Base-by-base conservation (phyloP, 1,140 invertebrate genomes). In the Teleopsis dalmanni region DNA sequence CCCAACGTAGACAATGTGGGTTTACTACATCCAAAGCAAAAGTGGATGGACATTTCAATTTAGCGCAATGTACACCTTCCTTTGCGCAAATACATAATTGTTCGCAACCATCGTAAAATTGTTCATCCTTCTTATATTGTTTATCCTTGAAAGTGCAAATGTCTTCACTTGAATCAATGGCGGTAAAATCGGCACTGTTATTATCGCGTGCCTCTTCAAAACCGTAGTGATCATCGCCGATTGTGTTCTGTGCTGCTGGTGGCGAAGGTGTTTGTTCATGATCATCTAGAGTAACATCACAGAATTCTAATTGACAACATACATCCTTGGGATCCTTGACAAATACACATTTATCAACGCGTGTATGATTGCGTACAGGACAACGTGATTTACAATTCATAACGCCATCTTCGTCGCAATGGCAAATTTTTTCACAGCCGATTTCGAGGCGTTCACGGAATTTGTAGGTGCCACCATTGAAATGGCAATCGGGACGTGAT, bases 1-100 rank as follows among this genome's bases (percentile, higher is more conserved):
- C 87, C 91, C 91, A 94, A 51, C 84, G 78, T 1, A 92, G 64
- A 64, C 91, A 95, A 36, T 83, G 77, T 1, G 86, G 82, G 59
- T 90, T 84, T n/a, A 90, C 61, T 2, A 90, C 76, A 57, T 91
- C 87, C 11, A 91, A 70, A 1, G 85, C 88, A 52, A 87, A 88
- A 52, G 85, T 84, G 1, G 82, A 82, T 0, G 88, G 88, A 60
- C 89, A 93, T 48, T 88, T 80, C 10, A 93, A 77, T 23, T 83
- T 82, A 4, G 81, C 77, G 62, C 91, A 94, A 46, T 85, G 81
- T 1, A 83, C 77, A 26, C 76, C 78, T 21, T 78, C 75, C 6
- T 76, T 70, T n/a, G 69, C 72, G 57, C 87, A 89, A 8, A 75
- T 68, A 59, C 87, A 89, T 25, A 82, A 75, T 4, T 80, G 75